Evolutionary conservation across 1,140 invertebrate genomes (phyloP), one percentile per base, ranked within the genome.

Genomic region (Penaeus vannamei): DNA sequence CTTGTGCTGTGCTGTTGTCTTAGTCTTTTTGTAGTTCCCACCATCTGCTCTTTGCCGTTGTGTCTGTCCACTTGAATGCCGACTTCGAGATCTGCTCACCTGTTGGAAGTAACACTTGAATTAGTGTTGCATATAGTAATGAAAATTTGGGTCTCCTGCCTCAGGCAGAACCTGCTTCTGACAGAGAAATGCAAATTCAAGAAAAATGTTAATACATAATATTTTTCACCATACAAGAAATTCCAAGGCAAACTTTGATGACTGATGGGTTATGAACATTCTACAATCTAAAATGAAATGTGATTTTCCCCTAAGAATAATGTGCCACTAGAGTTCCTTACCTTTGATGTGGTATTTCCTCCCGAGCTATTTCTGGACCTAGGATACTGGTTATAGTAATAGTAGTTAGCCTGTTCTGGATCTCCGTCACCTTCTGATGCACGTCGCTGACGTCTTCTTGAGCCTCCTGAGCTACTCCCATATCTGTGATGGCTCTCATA

Each of bases 371-470:
- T 90, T 59, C 91, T 88, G n/a, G 85, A 80, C 42, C 89, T 90
- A 7, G 82, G 22, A 66, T 79, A 59, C 36, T 66, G 72, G 20
- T 76, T 26, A 64, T 88, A 66, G 22, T 26, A 85, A 20, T 85
- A 53, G 22, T 80, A 29, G 69, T 86, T 84, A 0, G 64, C 46
- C 29, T 42, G 32, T 23, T 62, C 22, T 29, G 86, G 84, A 23
- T 77, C 64, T 26, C 85, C 61, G 81, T 91, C 91, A 22, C 91
- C 91, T 82, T 91, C 91, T 23, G 91, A 91, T 26, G 89, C 91
- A 19, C 91, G 77, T 20, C 91, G 72, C 79, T 89, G 72, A 0
- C 91, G 72, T 23, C 89, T 61, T 20, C 62, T 72, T 22, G 59
- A 59, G 22, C 85, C 76, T 32, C 79, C 66, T 14, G n/a, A 12